These are phyloP conservation scores for Atherinosoma microstoma DNA, from an alignment of 2,797 vertebrate genomes.

Conservation along the genomic window DNA sequence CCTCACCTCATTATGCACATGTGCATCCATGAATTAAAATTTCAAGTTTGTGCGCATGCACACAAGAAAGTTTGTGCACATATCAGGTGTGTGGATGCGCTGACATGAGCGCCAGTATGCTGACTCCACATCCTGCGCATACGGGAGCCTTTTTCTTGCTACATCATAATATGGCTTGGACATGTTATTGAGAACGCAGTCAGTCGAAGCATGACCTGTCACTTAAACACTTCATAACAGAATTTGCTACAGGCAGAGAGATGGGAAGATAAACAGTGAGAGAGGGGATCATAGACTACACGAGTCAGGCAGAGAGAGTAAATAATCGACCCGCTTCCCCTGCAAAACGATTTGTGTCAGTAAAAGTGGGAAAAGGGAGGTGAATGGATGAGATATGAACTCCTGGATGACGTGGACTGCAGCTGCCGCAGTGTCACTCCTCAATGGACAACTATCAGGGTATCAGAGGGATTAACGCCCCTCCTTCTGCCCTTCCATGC, in stretches of 20 bases:
- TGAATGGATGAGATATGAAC: constrained; percentile 39
- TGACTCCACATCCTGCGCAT: constrained; percentile 26
- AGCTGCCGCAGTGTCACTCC: constrained; percentile 61
- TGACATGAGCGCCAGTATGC: constrained; percentile 25
- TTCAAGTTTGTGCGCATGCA: constrained; percentile 1
- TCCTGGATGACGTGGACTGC: constrained; percentile 35
- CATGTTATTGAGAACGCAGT: constrained; percentile 52
- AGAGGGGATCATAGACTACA: constrained; percentile 15
- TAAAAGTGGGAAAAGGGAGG: constrained; percentile 36
- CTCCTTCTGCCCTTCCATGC: constrained; percentile 54
- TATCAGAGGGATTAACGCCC: constrained; percentile 37
- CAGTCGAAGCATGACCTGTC: constrained; percentile 39
- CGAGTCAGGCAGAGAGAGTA: constrained; percentile 29
- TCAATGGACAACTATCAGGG: constrained; percentile 38
- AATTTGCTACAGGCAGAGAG: constrained; percentile 27
- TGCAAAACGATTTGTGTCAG: constrained; percentile 59
- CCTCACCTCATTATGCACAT: constrained; percentile 24
- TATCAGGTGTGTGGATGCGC: not conserved
- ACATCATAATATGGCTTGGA: constrained; percentile 37
- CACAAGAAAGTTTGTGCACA: constrained; percentile 2
- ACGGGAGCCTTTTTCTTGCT: constrained; percentile 20
- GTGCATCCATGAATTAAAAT: constrained; percentile 32
- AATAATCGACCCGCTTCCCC: constrained; percentile 55
- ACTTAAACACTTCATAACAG: constrained; percentile 50
- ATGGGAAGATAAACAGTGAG: constrained; percentile 32